A percentile compares a stretch with the other conserved stretches of the same genome.
Conservation (phyloP, 1,140 invertebrate genomes). For the Papilio polytes region DNA sequence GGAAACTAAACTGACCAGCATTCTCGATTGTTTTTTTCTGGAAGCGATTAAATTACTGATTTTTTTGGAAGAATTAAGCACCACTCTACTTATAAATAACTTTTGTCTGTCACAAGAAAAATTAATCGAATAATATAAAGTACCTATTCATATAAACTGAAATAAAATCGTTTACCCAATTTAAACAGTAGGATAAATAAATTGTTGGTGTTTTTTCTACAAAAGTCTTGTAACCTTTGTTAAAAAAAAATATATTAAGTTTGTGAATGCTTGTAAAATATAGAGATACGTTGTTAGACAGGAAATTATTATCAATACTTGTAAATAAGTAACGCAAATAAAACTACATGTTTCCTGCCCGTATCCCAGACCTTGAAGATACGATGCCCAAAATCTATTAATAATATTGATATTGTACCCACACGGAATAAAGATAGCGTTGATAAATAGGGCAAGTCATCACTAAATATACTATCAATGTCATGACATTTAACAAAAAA, state of each 20-base stretch:
- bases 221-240: background rate
- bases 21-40: background rate
- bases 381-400: background rate
- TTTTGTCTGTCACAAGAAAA: too few species aligned
- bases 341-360: constrained; percentile 19
- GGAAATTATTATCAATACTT: constrained; percentile 15
- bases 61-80: background rate
- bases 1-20: background rate
- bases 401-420: constrained; percentile 5
- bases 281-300: background rate
- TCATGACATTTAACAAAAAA: background rate
- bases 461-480: background rate
- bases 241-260: background rate
- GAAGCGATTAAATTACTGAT: background rate
- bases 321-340: constrained; percentile 22
- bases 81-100: too few species aligned
- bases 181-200: background rate
- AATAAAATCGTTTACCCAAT: background rate
- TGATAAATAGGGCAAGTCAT: background rate
- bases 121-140: too few species aligned
- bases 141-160: too few species aligned
- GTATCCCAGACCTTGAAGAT: constrained; percentile 12
- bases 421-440: background rate
- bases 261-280: background rate
- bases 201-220: too few species aligned